Evolutionary conservation across 2,797 vertebrate genomes (phyloP).

Genomic region (Crenuchus spilurus): DNA sequence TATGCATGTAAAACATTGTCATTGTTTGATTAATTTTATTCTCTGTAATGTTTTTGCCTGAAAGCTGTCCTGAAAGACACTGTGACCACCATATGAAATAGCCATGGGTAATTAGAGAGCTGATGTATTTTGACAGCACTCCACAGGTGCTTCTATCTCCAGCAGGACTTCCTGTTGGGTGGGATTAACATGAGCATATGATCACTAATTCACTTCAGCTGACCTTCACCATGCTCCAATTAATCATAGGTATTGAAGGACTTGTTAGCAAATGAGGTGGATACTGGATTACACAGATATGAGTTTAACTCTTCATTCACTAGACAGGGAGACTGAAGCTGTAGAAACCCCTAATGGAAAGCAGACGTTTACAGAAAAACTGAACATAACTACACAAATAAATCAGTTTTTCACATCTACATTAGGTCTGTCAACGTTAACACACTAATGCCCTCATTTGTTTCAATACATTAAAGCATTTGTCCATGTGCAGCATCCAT

Average conservation of each 20-base stretch:
- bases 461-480: no score
- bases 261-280: constrained; percentile 3
- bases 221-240: constrained; percentile 71
- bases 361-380: no score
- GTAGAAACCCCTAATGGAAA: no score
- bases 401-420: no score
- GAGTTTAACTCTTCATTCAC: neutral
- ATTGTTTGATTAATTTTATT: constrained; percentile 12
- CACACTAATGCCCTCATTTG: no score
- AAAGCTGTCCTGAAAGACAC: constrained; percentile 18
- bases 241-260: constrained; percentile 62
- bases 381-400: no score
- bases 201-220: constrained; percentile 68
- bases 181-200: constrained; percentile 74
- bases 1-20: neutral
- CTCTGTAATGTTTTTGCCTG: constrained; percentile 3
- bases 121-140: constrained; percentile 68
- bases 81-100: constrained; percentile 41
- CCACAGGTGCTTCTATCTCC: constrained; percentile 61
- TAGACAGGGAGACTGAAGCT: no score
- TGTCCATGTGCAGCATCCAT: no score
- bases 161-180: constrained; percentile 58
- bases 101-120: constrained; percentile 64
- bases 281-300: neutral
- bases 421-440: no score